Evolutionary conservation across 2,888 invertebrate genomes (phyloP).

Genomic region (Prionchulus punctatus): DNA sequence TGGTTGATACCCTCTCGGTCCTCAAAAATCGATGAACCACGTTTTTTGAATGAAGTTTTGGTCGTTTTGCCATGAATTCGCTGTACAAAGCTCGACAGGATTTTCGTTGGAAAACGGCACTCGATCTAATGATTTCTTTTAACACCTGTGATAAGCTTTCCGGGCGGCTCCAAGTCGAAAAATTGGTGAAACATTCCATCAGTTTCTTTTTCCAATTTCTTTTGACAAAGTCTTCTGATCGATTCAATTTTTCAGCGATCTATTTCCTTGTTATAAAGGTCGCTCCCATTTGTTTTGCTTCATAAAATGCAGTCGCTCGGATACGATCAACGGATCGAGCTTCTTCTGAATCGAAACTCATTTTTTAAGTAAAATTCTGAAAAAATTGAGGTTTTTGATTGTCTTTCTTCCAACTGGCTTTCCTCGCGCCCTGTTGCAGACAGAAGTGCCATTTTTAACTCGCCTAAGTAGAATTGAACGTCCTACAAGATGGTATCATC

Average conservation of each 20-base stretch:
- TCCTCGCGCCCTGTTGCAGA: background rate
- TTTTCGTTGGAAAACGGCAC: background rate
- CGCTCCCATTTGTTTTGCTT: background rate
- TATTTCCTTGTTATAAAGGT: background rate
- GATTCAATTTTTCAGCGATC: background rate
- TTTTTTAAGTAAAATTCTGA: background rate
- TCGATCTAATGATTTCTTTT: background rate
- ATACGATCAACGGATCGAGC: background rate
- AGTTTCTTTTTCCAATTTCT: constrained; percentile 4
- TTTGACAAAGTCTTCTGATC: background rate
- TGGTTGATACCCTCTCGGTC: background rate
- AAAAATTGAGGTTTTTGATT: background rate
- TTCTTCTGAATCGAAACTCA: constrained; percentile 3
- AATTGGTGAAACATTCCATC: constrained; percentile 3
- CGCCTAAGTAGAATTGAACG: background rate
- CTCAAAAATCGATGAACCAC: background rate
- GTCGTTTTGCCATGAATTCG: constrained; percentile 1
- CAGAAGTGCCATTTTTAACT: background rate
- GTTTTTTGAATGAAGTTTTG: background rate
- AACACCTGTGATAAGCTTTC: background rate
- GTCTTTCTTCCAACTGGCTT: background rate
- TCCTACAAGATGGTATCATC: background rate
- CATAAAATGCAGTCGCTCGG: background rate
- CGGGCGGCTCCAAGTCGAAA: background rate
- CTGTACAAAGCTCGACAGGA: background rate